Percentiles rank a stretch among this genome's conserved stretches.
Conservation (phyloP, 2,888 invertebrate genomes). For the Agrilus biguttatus region DNA sequence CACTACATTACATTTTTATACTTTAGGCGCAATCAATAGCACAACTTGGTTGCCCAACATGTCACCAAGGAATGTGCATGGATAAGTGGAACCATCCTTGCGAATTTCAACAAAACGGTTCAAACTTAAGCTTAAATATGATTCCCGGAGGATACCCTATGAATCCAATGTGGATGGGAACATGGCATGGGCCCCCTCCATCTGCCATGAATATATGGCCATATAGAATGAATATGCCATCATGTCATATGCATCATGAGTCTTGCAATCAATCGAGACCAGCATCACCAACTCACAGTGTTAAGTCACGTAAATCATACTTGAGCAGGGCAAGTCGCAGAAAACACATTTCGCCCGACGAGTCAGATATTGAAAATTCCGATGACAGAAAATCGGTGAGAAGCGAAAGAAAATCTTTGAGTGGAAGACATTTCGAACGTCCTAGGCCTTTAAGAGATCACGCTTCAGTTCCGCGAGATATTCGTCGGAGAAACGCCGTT, state of each 20-base stretch:
- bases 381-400: slow-evolving; percentile 26
- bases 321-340: slow-evolving; percentile 37
- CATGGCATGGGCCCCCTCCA: slow-evolving; percentile 30
- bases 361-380: slow-evolving; percentile 34
- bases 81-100: slow-evolving; percentile 25
- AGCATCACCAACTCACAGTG: slow-evolving; percentile 52
- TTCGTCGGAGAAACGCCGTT: slow-evolving; percentile 14
- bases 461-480: slow-evolving; percentile 23
- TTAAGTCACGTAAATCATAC: slow-evolving; percentile 55
- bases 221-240: slow-evolving; percentile 17
- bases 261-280: slow-evolving; percentile 51
- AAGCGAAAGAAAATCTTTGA: slow-evolving; percentile 23
- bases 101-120: slow-evolving; percentile 29
- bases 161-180: slow-evolving; percentile 33
- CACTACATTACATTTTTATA: slow-evolving; percentile 1
- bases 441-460: slow-evolving; percentile 18
- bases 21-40: slow-evolving; percentile 59
- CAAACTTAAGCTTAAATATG: slow-evolving; percentile 42
- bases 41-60: slow-evolving; percentile 46
- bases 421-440: slow-evolving; percentile 16
- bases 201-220: slow-evolving; percentile 23
- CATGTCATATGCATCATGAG: slow-evolving; percentile 36
- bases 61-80: slow-evolving; percentile 30
- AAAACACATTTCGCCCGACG: slow-evolving; percentile 31
- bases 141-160: slow-evolving; percentile 19